Base-by-base conservation (phyloP, 1,140 invertebrate genomes). In the Drosophila insularis region DNA sequence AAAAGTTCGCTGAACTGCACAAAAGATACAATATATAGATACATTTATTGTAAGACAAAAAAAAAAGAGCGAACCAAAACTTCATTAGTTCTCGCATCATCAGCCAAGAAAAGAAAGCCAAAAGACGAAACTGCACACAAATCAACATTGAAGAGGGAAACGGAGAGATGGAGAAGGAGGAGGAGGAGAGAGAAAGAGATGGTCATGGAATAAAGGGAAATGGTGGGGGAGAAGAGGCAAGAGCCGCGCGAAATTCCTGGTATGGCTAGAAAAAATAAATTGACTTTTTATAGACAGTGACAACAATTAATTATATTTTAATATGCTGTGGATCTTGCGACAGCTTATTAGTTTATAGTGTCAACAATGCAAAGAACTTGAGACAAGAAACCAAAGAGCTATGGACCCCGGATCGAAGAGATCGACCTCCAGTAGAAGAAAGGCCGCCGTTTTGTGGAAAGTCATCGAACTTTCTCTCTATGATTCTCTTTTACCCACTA, bases 241-340 rank as follows among this genome's bases (percentile, higher is more conserved):
- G 54, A 67, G 59, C 63, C 54, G 50, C 60, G 35, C 46, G 21
- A 73, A 86, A 86, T 76, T 86, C 74, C 78, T 56, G 71, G 78
- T 71, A 70, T 61, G 54, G 50, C 23, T 56, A 31, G 8, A 35
- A 31, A 31, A 43, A 71, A 80, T 79, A 89, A 87, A 87, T 87
- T 81, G 82, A 89, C 84, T 89, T 87, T 87, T 89, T 72, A 87
- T 87, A 89, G 84, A 89, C 84, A 82, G 82, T 87, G 82, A 89
- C 79, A 87, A 89, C 84, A 89, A 87, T 87, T 89, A 87, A 87
- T 87, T 87, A 87, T 87, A 80, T 89, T 84, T 87, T 89, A 89
- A 87, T 87, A 89, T 89, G 84, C 80, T 69, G 73, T 72, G 71
- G 71, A 74, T 58, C 82, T 68, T 67, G 69, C 39, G 62, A 75